These are phyloP conservation scores for Nanorana parkeri DNA, from an alignment of 2,113 vertebrate genomes.

Conservation along the genomic window DNA sequence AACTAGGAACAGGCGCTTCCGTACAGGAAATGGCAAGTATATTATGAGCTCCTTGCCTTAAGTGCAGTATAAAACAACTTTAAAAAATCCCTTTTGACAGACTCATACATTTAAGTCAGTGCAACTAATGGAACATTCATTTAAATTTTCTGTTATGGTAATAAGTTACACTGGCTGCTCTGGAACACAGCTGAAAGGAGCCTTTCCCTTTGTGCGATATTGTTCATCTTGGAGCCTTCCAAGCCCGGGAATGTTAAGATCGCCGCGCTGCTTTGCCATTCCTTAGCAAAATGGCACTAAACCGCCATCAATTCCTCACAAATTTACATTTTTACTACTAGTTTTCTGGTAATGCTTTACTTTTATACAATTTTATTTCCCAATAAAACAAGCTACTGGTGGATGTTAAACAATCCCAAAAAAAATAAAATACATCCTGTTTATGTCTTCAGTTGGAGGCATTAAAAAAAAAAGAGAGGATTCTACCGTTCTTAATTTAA, in stretches of 20 bases:
- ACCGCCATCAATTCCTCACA: background rate
- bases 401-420: slow-evolving; percentile 21
- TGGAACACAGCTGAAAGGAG: background rate
- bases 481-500: too few relatives aligned
- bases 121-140: slow-evolving; percentile 53
- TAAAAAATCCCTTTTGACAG: slow-evolving; percentile 50
- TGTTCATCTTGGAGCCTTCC: slow-evolving; percentile 15
- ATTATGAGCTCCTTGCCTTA: slow-evolving; percentile 43
- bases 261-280: background rate
- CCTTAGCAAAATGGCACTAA: slow-evolving; percentile 18
- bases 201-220: slow-evolving; percentile 15
- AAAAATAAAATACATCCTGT: slow-evolving; percentile 18
- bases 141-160: slow-evolving; percentile 47
- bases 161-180: slow-evolving; percentile 25
- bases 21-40: slow-evolving; percentile 44
- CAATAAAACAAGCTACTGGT: slow-evolving; percentile 25
- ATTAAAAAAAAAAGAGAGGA: background rate
- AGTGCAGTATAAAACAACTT: slow-evolving; percentile 54
- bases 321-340: slow-evolving; percentile 43
- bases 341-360: slow-evolving; percentile 21
- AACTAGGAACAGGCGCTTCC: slow-evolving; percentile 30
- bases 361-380: slow-evolving; percentile 1
- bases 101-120: slow-evolving; percentile 49
- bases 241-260: slow-evolving; percentile 14
- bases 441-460: background rate